phyloP scores from a whole-genome alignment of 1,140 invertebrate genomes.

The Drosophila virilis region DNA sequence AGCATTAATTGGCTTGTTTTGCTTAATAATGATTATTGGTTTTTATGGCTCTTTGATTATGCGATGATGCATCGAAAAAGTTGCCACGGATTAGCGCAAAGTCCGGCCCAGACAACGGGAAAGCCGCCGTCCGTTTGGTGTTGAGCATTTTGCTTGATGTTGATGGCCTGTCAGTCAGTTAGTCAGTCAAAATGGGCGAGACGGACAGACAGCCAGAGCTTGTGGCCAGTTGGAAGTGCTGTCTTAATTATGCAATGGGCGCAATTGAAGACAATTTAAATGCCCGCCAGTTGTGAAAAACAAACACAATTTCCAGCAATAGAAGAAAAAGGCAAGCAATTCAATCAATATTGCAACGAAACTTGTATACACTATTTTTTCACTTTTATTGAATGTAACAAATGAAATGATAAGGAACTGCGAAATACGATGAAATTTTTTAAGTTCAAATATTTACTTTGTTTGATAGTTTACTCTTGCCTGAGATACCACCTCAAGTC shows the following conservation, averaged over 20 bases:
- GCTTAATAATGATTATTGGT: conserved; percentile 83
- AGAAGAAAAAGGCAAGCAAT: conserved; percentile 24
- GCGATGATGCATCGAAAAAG: conserved; percentile 79
- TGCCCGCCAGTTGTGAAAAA: conserved; percentile 72
- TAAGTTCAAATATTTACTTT: too few species aligned
- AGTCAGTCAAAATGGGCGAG: conserved; percentile 34
- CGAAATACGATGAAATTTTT: too few species aligned
- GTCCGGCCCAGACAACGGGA: conserved; percentile 55
- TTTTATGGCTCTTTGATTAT: conserved; percentile 83
- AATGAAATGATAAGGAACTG: too few species aligned
- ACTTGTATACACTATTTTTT: conserved; percentile 12
- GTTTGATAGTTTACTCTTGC: too few species aligned
- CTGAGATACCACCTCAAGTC: too few species aligned
- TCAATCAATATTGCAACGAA: conserved; percentile 16
- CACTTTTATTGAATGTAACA: too few species aligned
- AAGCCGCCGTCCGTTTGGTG: conserved; percentile 55
- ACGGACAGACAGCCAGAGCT: conserved; percentile 42
- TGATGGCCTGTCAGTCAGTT: conserved; percentile 69
- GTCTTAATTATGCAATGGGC: conserved; percentile 81
- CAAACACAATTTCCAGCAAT: conserved; percentile 67
- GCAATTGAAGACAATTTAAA: conserved; percentile 79
- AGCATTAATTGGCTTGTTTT: conserved; percentile 82
- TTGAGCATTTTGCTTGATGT: conserved; percentile 73
- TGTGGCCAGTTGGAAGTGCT: conserved; percentile 60
- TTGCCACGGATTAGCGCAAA: conserved; percentile 51